These are phyloP conservation scores for Drosophila leontia DNA, from an alignment of 1,140 invertebrate genomes.

Conservation along the genomic window DNA sequence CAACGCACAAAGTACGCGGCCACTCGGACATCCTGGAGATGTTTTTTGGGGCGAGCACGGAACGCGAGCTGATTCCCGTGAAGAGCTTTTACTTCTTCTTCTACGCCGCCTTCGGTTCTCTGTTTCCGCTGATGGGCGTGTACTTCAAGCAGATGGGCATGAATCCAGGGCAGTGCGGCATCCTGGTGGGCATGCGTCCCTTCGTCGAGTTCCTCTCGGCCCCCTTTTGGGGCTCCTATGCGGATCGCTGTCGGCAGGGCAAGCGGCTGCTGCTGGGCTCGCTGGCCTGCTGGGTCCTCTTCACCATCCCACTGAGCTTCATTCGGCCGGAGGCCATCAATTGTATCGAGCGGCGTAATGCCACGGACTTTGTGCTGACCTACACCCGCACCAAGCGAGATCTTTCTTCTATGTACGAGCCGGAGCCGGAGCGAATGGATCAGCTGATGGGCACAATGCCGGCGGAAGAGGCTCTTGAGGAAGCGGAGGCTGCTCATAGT, in stretches of 20 bases:
- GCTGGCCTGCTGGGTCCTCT: constrained; percentile 97
- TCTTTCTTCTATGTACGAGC: constrained; percentile 63
- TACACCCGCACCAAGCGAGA: constrained; percentile 77
- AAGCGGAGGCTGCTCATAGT: constrained; percentile 55
- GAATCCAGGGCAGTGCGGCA: constrained; percentile 97
- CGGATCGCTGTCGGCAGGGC: constrained; percentile 95
- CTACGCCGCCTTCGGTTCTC: constrained; percentile 98
- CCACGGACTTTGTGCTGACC: constrained; percentile 85
- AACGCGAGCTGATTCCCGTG: constrained; percentile 95
- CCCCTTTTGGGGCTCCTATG: constrained; percentile 98
- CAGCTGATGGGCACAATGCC: constrained; percentile 37
- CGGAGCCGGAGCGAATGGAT: constrained; percentile 40
- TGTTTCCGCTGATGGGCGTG: constrained; percentile 98
- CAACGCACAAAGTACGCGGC: constrained; percentile 94
- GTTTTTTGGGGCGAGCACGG: constrained; percentile 91
- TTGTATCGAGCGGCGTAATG: constrained; percentile 92
- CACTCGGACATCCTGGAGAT: constrained; percentile 93
- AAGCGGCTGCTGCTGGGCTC: constrained; percentile 96
- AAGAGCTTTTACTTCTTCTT: constrained; percentile 99
- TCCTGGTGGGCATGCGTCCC: constrained; percentile 96
- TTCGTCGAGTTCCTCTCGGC: constrained; percentile 99
- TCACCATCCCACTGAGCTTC: constrained; percentile 97
- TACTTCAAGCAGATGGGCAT: constrained; percentile 99
- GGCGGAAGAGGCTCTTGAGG: constrained; percentile 47
- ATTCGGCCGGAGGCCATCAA: constrained; percentile 96